Percentiles rank a stretch among this genome's conserved stretches.
phyloP scores from a whole-genome alignment of 1,140 invertebrate species.

The Coboldia fuscipes region DNA sequence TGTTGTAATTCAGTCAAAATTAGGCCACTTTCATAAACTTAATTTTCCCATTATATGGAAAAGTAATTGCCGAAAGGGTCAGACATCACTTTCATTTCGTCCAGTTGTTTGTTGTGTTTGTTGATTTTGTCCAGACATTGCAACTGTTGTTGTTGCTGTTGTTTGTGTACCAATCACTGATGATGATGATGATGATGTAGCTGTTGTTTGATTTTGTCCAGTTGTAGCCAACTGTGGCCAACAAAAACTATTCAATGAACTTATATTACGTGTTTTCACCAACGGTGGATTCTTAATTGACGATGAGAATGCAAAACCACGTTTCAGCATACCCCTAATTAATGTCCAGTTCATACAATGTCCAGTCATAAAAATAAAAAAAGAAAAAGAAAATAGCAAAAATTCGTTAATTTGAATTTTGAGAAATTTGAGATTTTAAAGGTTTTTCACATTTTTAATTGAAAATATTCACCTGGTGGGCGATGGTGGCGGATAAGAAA shows the following conservation, averaged over 20 bases:
- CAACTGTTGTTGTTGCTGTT: not conserved
- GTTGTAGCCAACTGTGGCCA: slow-evolving; percentile 18
- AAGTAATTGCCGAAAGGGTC: not conserved
- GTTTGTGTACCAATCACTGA: not conserved
- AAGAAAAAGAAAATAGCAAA: not conserved
- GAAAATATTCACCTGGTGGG: slow-evolving; percentile 29
- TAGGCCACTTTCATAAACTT: not conserved
- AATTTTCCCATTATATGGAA: not conserved
- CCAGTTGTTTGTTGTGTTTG: not conserved
- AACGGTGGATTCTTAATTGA: slow-evolving; percentile 47
- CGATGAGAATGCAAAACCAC: slow-evolving; percentile 36
- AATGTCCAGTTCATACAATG: no score
- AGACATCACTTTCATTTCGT: not conserved
- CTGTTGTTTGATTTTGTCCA: not conserved
- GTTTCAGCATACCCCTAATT: slow-evolving; percentile 32
- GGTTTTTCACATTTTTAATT: not conserved
- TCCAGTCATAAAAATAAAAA: no score
- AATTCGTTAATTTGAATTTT: not conserved
- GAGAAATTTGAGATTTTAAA: not conserved
- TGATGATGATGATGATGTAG: not conserved
- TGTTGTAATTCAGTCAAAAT: not conserved
- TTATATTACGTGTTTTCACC: slow-evolving; percentile 35
- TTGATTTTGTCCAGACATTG: not conserved
- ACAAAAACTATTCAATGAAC: slow-evolving; percentile 24
- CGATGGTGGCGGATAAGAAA: slow-evolving; percentile 55